These are phyloP conservation scores for Euclidia mi DNA, from an alignment of 2,888 invertebrate species.

Conservation along the genomic window DNA sequence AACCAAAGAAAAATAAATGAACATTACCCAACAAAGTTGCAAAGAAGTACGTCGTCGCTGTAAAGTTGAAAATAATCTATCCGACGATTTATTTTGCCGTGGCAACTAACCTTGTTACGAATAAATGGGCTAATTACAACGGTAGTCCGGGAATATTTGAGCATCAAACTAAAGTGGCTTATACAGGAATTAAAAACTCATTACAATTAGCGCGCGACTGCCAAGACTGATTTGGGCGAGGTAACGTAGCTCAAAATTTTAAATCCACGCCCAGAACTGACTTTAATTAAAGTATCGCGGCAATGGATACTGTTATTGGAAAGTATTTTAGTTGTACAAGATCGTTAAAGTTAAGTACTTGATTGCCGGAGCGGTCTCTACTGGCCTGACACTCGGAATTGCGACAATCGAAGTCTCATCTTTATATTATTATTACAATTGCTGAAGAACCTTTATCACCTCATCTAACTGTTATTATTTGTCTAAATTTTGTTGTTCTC, in stretches of 20 bases:
- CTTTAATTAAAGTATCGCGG: slow-evolving; percentile 47
- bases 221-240: slow-evolving; percentile 53
- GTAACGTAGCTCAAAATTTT: slow-evolving; percentile 43
- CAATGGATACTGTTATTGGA: not conserved
- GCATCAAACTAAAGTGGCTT: slow-evolving; percentile 58
- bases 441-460: too few relatives aligned
- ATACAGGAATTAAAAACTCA: slow-evolving; percentile 66
- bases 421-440: too few relatives aligned
- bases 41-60: slow-evolving; percentile 21
- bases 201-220: slow-evolving; percentile 62
- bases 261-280: slow-evolving; percentile 53
- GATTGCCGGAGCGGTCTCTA: not conserved
- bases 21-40: slow-evolving; percentile 15
- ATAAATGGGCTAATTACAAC: slow-evolving; percentile 58
- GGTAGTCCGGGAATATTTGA: slow-evolving; percentile 47
- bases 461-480: too few relatives aligned
- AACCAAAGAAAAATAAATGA: slow-evolving; percentile 1
- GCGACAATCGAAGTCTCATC: too few relatives aligned
- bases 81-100: slow-evolving; percentile 35
- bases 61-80: slow-evolving; percentile 43
- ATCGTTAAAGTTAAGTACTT: slow-evolving; percentile 15
- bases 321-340: slow-evolving; percentile 25
- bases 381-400: too few relatives aligned
- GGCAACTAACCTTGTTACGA: slow-evolving; percentile 40
- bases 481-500: too few relatives aligned